phyloP scores from a whole-genome alignment of 2,113 vertebrate genomes.

The Neotragus moschatus region DNA sequence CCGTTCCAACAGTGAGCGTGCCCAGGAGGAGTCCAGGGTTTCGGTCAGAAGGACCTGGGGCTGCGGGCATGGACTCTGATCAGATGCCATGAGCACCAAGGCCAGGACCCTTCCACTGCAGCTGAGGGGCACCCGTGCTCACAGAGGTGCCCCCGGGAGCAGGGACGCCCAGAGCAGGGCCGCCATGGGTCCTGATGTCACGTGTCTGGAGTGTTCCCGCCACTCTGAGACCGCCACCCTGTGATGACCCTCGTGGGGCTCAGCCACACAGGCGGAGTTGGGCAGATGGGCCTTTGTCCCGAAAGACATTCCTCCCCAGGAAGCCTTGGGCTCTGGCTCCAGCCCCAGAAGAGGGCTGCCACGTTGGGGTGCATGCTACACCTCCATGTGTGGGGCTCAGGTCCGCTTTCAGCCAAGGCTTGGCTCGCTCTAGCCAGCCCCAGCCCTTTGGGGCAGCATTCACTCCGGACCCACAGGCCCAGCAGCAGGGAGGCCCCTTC shows the following conservation, averaged over 20 bases:
- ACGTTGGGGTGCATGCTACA: rapidly evolving
- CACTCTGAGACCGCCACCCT: background rate
- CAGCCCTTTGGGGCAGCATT: background rate
- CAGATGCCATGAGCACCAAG: background rate
- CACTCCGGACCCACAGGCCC: background rate
- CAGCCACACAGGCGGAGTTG: background rate
- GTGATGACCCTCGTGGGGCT: background rate
- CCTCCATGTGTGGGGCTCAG: background rate
- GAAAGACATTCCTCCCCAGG: background rate
- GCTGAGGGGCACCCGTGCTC: background rate
- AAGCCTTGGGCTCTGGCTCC: background rate
- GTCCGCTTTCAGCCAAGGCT: too few relatives aligned
- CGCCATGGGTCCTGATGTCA: rapidly evolving
- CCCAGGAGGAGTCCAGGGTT: background rate
- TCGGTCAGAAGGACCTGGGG: background rate
- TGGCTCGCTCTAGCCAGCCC: background rate
- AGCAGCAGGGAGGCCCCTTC: background rate
- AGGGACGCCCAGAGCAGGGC: background rate
- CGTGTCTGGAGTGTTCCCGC: rapidly evolving
- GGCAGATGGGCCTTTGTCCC: background rate
- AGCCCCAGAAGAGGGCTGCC: background rate
- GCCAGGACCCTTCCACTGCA: rapidly evolving
- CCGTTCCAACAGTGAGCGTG: background rate
- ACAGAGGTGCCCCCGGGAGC: background rate
- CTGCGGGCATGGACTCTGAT: background rate